Evolutionary conservation across 1,140 invertebrate genomes (phyloP).

Genomic region (Pseudomyrmex flavicornis): DNA sequence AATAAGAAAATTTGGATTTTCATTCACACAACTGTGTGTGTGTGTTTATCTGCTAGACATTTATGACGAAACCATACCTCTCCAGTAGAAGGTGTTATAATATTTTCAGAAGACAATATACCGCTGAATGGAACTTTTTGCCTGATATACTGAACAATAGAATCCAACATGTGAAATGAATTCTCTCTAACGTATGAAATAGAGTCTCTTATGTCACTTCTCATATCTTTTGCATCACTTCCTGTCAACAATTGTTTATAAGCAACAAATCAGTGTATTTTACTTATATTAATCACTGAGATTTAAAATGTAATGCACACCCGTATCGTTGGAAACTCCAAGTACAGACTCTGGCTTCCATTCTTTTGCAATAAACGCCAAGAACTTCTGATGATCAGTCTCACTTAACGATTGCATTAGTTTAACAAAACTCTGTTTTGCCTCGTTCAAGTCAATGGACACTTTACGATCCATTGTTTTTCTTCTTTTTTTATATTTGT

Average conservation of each 20-base stretch:
- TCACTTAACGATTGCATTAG: constrained; percentile 65
- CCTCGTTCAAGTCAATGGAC: constrained; percentile 38
- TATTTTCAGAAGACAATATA: constrained; percentile 86
- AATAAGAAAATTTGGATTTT: constrained; percentile 29
- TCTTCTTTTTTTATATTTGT: neutral
- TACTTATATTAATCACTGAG: constrained; percentile 24
- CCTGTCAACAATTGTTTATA: constrained; percentile 19
- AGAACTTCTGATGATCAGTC: constrained; percentile 70
- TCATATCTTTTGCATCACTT: neutral
- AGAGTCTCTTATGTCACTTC: constrained; percentile 72
- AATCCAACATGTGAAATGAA: constrained; percentile 75
- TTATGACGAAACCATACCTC: constrained; percentile 76
- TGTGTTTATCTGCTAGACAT: neutral
- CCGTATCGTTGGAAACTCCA: constrained; percentile 6
- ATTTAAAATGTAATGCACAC: constrained; percentile 32
- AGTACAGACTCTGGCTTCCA: constrained; percentile 67
- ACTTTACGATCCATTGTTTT: neutral
- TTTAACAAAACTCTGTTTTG: constrained; percentile 68
- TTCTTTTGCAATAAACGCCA: constrained; percentile 76
- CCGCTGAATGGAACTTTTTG: constrained; percentile 86
- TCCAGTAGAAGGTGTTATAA: constrained; percentile 85
- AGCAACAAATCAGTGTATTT: constrained; percentile 20
- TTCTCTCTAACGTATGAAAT: neutral
- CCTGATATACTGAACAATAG: constrained; percentile 86
- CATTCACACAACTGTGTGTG: neutral